These are phyloP conservation scores for Drosophila varians DNA, from an alignment of 1,140 invertebrate species.

Conservation along the genomic window DNA sequence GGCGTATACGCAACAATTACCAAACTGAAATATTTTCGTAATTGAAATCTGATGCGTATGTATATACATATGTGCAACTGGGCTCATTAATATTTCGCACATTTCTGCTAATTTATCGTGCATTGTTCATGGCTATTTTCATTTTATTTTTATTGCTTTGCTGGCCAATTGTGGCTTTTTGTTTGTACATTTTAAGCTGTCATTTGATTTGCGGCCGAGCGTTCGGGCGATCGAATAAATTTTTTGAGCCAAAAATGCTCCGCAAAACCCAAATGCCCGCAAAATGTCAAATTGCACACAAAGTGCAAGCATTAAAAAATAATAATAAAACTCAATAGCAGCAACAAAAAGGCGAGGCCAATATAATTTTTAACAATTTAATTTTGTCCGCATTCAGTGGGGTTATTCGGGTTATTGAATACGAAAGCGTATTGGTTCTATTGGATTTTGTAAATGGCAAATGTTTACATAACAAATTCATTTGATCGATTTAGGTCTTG, in stretches of 20 bases:
- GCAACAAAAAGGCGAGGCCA: neutral
- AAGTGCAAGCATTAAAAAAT: slow-evolving; percentile 45
- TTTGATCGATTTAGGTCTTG: neutral
- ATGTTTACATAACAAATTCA: neutral
- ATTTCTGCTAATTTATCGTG: slow-evolving; percentile 58
- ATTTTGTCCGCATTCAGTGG: slow-evolving; percentile 12
- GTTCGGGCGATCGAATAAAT: slow-evolving; percentile 46
- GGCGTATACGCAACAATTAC: slow-evolving; percentile 52
- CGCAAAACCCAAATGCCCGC: slow-evolving; percentile 48
- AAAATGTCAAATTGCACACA: slow-evolving; percentile 62
- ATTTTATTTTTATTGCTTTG: slow-evolving; percentile 35
- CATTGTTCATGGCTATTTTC: slow-evolving; percentile 33
- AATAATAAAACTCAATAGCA: slow-evolving; percentile 18
- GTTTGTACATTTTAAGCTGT: slow-evolving; percentile 35
- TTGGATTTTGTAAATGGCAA: neutral
- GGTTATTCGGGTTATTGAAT: neutral
- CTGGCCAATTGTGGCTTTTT: slow-evolving; percentile 44
- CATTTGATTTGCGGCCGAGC: slow-evolving; percentile 62
- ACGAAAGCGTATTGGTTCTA: neutral
- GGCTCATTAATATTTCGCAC: slow-evolving; percentile 61
- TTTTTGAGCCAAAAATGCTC: slow-evolving; percentile 29
- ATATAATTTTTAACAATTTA: slow-evolving; percentile 33
- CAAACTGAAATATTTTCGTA: slow-evolving; percentile 42
- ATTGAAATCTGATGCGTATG: slow-evolving; percentile 56
- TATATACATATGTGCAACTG: neutral